A percentile compares a stretch with the other conserved stretches of the same genome.
These are phyloP conservation scores for Hypsibius dujardini DNA, from an alignment of 1,140 invertebrate species.

Conservation along the genomic window DNA sequence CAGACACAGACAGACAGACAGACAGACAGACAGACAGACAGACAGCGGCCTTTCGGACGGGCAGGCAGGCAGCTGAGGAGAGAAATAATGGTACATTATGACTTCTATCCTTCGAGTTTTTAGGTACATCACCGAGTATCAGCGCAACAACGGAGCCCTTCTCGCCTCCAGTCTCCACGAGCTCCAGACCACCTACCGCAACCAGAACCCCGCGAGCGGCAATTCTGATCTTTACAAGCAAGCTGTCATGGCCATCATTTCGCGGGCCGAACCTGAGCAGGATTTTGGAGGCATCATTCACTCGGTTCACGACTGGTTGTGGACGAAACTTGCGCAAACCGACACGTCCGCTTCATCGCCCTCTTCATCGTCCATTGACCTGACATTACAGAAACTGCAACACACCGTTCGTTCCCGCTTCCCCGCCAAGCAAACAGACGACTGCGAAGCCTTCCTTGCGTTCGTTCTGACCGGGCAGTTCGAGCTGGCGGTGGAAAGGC, in stretches of 20 bases:
- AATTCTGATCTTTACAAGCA: background rate
- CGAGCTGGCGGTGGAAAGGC: constrained; percentile 1
- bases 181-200: background rate
- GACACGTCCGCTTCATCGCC: background rate
- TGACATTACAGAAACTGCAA: background rate
- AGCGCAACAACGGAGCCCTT: background rate
- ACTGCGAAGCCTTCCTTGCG: background rate
- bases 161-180: background rate
- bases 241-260: background rate
- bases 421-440: background rate
- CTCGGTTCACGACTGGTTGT: constrained; percentile 10
- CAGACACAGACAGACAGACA: too few species aligned
- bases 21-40: too few species aligned
- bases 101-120: too few species aligned
- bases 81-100: too few species aligned
- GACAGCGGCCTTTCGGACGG: too few species aligned
- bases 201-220: background rate
- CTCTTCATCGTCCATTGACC: background rate
- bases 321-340: background rate
- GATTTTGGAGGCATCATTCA: background rate
- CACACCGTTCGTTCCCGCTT: background rate
- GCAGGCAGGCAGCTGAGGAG: too few species aligned
- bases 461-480: constrained; percentile 10
- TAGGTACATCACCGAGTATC: background rate
- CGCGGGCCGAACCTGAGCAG: background rate